Conservation (phyloP, 2,888 invertebrate genomes). For the Conchocele bisecta region DNA sequence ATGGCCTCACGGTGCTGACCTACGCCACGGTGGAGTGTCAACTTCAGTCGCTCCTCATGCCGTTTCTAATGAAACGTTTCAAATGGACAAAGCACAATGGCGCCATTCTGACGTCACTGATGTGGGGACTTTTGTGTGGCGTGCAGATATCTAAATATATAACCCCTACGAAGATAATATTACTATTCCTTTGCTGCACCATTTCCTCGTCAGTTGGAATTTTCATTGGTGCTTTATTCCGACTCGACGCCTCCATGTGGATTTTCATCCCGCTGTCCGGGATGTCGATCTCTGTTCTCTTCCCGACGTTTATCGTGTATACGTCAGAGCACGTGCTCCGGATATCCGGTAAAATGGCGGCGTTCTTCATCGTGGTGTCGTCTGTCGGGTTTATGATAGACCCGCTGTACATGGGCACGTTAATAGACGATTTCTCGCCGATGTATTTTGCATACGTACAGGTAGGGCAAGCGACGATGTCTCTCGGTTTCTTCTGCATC, state of each 20-base stretch:
- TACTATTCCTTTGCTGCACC: neutral
- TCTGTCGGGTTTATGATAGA: conserved; percentile 32
- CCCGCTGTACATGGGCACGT: conserved; percentile 24
- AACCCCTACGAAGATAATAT: no score
- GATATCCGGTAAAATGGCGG: conserved; percentile 33
- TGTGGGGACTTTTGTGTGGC: conserved; percentile 80
- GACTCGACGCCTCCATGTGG: conserved; percentile 17
- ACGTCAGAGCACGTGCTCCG: conserved; percentile 22
- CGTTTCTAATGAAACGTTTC: conserved; percentile 77
- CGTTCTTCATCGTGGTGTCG: conserved; percentile 16
- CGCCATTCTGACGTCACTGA: conserved; percentile 77
- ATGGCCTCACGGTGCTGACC: conserved; percentile 78
- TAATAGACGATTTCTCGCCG: conserved; percentile 34
- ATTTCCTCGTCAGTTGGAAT: conserved; percentile 3
- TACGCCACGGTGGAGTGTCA: conserved; percentile 82
- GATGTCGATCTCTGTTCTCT: conserved; percentile 19
- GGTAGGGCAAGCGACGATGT: no score
- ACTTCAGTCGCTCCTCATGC: conserved; percentile 80
- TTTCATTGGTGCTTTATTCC: conserved; percentile 7
- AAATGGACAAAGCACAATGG: conserved; percentile 74
- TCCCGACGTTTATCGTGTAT: conserved; percentile 39
- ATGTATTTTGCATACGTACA: conserved; percentile 27
- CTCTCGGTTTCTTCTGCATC: no score
- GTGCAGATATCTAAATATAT: conserved; percentile 79
- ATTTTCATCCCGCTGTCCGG: conserved; percentile 29